These are phyloP conservation scores for Drosophila phalerata DNA, from an alignment of 2,888 invertebrate species.

Conservation along the genomic window DNA sequence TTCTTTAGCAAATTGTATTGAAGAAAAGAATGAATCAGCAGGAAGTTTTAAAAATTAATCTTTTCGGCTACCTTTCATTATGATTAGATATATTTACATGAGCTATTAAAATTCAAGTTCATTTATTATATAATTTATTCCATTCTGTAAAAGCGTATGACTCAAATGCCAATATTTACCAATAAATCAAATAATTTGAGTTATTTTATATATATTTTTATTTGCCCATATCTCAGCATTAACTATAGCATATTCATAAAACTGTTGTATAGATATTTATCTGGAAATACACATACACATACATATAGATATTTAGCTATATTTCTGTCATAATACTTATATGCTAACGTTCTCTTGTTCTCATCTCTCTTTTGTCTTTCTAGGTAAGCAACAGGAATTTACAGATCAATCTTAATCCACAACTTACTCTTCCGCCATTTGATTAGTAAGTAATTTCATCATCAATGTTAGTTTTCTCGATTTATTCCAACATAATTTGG, in stretches of 20 bases:
- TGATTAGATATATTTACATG: background rate
- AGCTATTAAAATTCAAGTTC: background rate
- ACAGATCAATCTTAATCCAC: slow-evolving; percentile 13
- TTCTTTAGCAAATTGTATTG: background rate
- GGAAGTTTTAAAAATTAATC: background rate
- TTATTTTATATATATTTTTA: slow-evolving; percentile 23
- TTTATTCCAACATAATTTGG: slow-evolving; percentile 28
- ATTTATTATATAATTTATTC: background rate
- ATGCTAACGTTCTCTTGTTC: slow-evolving; percentile 22
- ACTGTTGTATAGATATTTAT: slow-evolving; percentile 7
- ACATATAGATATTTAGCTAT: slow-evolving; percentile 12
- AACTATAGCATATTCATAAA: slow-evolving; percentile 7
- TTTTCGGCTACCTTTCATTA: background rate
- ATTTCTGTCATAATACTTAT: slow-evolving; percentile 19
- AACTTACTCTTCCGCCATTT: slow-evolving; percentile 10
- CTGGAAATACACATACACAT: slow-evolving; percentile 6
- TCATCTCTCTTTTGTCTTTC: slow-evolving; percentile 27
- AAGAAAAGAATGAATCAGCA: background rate
- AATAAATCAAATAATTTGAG: slow-evolving; percentile 50
- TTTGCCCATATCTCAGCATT: slow-evolving; percentile 31
- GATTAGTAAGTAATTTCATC: slow-evolving; percentile 46
- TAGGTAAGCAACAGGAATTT: slow-evolving; percentile 47
- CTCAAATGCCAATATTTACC: slow-evolving; percentile 42
- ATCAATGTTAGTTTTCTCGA: slow-evolving; percentile 7
- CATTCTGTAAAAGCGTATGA: slow-evolving; percentile 7